Conservation (phyloP, 2,888 invertebrate genomes). For the Sisyra nigra region DNA sequence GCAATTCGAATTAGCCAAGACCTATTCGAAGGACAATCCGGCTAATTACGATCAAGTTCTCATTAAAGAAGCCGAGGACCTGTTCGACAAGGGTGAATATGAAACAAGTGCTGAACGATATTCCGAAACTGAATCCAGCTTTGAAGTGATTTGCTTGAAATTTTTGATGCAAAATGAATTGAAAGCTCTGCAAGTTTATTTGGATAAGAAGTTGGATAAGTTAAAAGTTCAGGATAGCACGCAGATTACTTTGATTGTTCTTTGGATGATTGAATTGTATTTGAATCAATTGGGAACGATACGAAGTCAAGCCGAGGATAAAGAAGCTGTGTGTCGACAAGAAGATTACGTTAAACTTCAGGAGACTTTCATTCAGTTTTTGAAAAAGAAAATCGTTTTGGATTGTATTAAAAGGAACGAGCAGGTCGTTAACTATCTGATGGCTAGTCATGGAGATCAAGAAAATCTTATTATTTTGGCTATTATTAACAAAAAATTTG, state of each 20-base stretch:
- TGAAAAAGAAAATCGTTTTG: constrained; percentile 51
- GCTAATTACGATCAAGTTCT: constrained; percentile 69
- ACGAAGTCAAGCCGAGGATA: constrained; percentile 28
- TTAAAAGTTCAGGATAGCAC: constrained; percentile 62
- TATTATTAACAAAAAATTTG: constrained; percentile 78
- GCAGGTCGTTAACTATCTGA: constrained; percentile 72
- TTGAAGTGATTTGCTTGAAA: constrained; percentile 88
- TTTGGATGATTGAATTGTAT: constrained; percentile 90
- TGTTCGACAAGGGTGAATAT: constrained; percentile 63
- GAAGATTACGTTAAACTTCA: constrained; percentile 41
- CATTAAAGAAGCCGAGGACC: constrained; percentile 73
- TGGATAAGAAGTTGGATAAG: constrained; percentile 66
- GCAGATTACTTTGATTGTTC: constrained; percentile 79
- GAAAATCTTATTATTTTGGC: constrained; percentile 80
- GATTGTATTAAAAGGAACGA: constrained; percentile 71
- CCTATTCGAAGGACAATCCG: constrained; percentile 67
- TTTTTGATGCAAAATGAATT: constrained; percentile 70
- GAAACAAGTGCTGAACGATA: constrained; percentile 74
- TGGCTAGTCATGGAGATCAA: constrained; percentile 89
- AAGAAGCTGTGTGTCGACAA: constrained; percentile 22
- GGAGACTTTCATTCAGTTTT: constrained; percentile 61
- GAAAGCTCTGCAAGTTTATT: constrained; percentile 73
- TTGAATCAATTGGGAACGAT: constrained; percentile 59
- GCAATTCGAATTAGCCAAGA: constrained; percentile 74
- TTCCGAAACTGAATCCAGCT: constrained; percentile 80